Percentiles rank a stretch among this genome's conserved stretches.
Evolutionary conservation across 2,888 invertebrate genomes (phyloP).

Genomic region (Pinctada fucata): DNA sequence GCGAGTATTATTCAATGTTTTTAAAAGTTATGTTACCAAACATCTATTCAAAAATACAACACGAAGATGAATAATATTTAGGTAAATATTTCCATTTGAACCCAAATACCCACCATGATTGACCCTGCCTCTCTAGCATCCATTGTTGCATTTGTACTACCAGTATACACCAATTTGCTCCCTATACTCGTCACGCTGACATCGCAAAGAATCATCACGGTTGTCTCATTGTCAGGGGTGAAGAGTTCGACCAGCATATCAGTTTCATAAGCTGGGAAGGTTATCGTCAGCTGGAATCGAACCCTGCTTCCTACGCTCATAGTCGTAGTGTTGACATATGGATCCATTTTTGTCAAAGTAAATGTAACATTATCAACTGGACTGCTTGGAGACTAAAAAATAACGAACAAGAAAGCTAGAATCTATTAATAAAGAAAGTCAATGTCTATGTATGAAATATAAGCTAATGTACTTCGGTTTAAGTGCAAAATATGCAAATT

Average conservation of each 20-base stretch:
- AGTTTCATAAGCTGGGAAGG: slow-evolving; percentile 57
- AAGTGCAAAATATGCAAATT: no score
- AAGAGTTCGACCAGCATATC: slow-evolving; percentile 75
- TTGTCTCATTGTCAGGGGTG: slow-evolving; percentile 73
- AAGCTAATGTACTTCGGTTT: no score
- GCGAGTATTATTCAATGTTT: not conserved
- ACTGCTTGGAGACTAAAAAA: slow-evolving; percentile 17
- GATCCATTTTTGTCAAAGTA: slow-evolving; percentile 46
- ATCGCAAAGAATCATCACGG: slow-evolving; percentile 73
- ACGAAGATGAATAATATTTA: no score
- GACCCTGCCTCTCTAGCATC: slow-evolving; percentile 53
- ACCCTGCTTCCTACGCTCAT: slow-evolving; percentile 64
- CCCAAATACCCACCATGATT: slow-evolving; percentile 30
- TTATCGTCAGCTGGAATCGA: slow-evolving; percentile 61
- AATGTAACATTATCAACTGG: slow-evolving; percentile 54
- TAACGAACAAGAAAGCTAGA: not conserved
- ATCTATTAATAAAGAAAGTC: not conserved
- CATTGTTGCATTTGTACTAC: slow-evolving; percentile 39
- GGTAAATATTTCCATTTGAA: no score
- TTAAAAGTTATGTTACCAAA: no score
- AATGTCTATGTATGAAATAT: not conserved
- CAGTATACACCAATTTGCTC: slow-evolving; percentile 45
- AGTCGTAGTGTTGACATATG: slow-evolving; percentile 37
- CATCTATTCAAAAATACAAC: no score
- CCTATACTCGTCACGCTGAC: slow-evolving; percentile 58